Conservation (phyloP, 2,888 invertebrate genomes). For the Ariolimax columbianus region DNA sequence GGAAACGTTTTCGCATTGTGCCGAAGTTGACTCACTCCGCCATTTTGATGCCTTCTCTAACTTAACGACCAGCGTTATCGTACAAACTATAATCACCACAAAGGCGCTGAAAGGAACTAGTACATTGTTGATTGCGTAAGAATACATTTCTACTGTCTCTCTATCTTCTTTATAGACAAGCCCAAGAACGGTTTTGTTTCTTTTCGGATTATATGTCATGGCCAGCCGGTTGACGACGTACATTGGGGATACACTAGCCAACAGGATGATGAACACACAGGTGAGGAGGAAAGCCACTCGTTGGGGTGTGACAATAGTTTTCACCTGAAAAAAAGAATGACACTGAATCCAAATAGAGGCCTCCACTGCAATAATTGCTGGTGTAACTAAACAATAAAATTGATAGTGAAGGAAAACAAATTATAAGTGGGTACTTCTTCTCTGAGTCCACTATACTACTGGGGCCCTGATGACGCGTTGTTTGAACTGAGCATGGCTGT, state of each 20-base stretch:
- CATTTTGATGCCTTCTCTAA: background rate
- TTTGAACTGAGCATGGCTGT: no score
- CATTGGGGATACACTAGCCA: background rate
- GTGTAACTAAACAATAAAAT: no score
- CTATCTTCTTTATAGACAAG: background rate
- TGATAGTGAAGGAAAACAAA: no score
- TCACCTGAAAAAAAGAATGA: constrained; percentile 3
- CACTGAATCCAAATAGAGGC: no score
- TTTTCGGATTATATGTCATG: background rate
- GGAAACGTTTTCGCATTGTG: background rate
- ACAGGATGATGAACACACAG: background rate
- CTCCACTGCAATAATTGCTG: no score
- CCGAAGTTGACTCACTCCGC: background rate
- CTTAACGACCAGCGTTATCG: background rate
- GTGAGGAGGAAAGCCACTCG: background rate
- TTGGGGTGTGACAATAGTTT: constrained; percentile 19
- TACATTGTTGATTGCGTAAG: constrained; percentile 20
- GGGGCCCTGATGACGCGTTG: no score
- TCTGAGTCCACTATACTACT: no score
- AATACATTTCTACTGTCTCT: background rate
- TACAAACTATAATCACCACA: background rate
- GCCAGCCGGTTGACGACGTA: background rate
- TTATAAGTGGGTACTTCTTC: no score
- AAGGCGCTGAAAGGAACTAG: background rate
- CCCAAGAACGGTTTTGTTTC: background rate